phyloP scores from a whole-genome alignment of 2,113 vertebrate genomes.

The Ornithorhynchus anatinus region DNA sequence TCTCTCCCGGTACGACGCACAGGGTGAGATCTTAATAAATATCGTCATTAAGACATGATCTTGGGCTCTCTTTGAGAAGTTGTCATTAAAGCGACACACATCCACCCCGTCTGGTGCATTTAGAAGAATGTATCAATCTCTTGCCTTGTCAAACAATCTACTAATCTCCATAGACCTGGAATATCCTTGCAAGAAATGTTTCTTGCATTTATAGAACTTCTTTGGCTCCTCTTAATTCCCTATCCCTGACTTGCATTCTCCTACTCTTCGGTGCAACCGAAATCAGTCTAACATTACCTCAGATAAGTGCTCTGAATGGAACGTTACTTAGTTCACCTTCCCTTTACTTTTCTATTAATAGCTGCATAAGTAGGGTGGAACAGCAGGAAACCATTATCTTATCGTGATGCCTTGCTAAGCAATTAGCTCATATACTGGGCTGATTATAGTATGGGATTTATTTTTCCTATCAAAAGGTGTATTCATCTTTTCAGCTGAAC shows the following conservation, averaged over 20 bases:
- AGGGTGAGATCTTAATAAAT: too few relatives aligned
- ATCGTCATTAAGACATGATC: too few relatives aligned
- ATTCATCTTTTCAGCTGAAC: slow-evolving; percentile 15
- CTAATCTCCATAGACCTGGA: not conserved
- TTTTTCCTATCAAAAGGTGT: slow-evolving; percentile 28
- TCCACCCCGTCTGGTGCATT: too few relatives aligned
- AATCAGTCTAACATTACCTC: slow-evolving; percentile 11
- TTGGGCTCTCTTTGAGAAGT: too few relatives aligned
- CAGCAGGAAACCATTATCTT: slow-evolving; percentile 25
- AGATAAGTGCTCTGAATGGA: slow-evolving; percentile 33
- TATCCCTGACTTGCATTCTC: not conserved
- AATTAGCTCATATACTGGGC: slow-evolving; percentile 14
- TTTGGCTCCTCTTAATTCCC: not conserved
- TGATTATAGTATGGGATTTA: slow-evolving; percentile 14
- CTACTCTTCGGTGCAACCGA: not conserved
- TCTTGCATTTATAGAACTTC: not conserved
- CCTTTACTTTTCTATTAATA: slow-evolving; percentile 38
- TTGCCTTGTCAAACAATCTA: slow-evolving; percentile 13
- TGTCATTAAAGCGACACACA: too few relatives aligned
- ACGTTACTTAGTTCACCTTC: slow-evolving; percentile 7
- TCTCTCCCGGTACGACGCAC: too few relatives aligned
- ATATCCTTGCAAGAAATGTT: not conserved
- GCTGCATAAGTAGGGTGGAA: slow-evolving; percentile 10
- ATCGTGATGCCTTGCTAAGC: slow-evolving; percentile 20
- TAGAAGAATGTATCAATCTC: not conserved